These are phyloP conservation scores for Chromis chromis DNA, from an alignment of 2,797 vertebrate genomes.

Conservation along the genomic window DNA sequence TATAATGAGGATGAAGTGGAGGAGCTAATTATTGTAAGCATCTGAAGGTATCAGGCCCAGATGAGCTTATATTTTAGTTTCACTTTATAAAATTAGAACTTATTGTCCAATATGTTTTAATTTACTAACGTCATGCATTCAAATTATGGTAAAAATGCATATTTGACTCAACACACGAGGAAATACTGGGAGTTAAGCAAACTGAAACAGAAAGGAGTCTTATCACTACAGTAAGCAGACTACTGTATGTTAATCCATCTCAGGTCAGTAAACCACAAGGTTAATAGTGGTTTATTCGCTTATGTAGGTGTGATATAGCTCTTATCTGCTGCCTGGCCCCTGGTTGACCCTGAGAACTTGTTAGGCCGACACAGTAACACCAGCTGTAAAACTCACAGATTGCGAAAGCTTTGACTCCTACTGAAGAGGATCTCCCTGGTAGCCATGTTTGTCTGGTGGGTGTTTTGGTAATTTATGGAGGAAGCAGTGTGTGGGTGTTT, in stretches of 20 bases:
- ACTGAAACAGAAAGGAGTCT: constrained; percentile 49
- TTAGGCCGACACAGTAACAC: constrained; percentile 45
- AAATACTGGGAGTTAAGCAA: neutral
- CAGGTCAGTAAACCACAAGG: constrained; percentile 17
- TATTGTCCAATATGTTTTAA: neutral
- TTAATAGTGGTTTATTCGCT: constrained; percentile 54
- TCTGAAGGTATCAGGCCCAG: constrained; percentile 58
- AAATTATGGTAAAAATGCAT: neutral
- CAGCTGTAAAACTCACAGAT: constrained; percentile 54
- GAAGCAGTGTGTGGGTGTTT: constrained; percentile 52
- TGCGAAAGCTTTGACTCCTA: constrained; percentile 9
- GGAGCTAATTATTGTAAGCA: constrained; percentile 72
- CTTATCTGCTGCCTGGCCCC: constrained; percentile 61
- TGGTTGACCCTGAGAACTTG: constrained; percentile 54
- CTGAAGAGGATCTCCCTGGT: constrained; percentile 19
- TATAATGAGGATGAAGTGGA: constrained; percentile 77
- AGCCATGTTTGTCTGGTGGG: constrained; percentile 49
- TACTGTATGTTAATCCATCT: constrained; percentile 57
- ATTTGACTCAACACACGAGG: neutral
- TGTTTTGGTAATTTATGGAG: constrained; percentile 55
- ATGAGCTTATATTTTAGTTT: constrained; percentile 38
- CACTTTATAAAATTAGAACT: neutral
- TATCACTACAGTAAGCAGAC: constrained; percentile 38
- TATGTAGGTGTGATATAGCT: constrained; percentile 39
- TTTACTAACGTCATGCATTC: neutral